Conservation (phyloP, 2,888 invertebrate species). For the Drosophila histrio region DNA sequence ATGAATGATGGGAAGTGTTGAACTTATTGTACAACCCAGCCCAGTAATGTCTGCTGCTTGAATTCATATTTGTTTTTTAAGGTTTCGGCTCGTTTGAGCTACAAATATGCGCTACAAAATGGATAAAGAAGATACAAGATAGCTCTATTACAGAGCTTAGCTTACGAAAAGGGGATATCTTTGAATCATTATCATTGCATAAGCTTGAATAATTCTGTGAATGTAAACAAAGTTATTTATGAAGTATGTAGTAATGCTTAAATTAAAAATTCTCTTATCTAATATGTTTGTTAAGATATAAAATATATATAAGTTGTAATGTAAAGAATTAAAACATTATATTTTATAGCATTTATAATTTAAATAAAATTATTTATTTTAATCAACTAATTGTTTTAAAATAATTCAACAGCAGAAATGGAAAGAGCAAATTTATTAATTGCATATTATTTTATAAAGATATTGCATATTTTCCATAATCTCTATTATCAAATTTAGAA, state of each 20-base stretch:
- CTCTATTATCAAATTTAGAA: too few relatives aligned
- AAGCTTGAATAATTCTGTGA: neutral
- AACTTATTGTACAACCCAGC: neutral
- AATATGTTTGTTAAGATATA: too few relatives aligned
- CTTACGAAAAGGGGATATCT: neutral
- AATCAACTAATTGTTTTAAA: too few relatives aligned
- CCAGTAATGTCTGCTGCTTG: neutral
- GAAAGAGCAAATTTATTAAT: too few relatives aligned
- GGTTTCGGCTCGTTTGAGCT: conserved; percentile 22
- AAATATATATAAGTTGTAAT: too few relatives aligned
- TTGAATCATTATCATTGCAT: neutral
- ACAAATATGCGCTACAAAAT: conserved; percentile 20
- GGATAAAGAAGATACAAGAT: neutral
- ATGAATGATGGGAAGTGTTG: conserved; percentile 26
- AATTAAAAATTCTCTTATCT: too few relatives aligned
- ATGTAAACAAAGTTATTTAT: neutral
- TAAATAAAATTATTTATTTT: too few relatives aligned
- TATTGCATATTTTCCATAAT: too few relatives aligned
- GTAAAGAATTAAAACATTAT: too few relatives aligned
- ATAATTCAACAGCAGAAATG: too few relatives aligned
- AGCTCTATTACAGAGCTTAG: neutral
- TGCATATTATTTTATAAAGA: too few relatives aligned
- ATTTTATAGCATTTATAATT: too few relatives aligned
- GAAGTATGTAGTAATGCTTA: neutral
- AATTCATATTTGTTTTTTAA: neutral